Conservation (phyloP, 2,113 vertebrate species). For the Xenus cinereus region DNA sequence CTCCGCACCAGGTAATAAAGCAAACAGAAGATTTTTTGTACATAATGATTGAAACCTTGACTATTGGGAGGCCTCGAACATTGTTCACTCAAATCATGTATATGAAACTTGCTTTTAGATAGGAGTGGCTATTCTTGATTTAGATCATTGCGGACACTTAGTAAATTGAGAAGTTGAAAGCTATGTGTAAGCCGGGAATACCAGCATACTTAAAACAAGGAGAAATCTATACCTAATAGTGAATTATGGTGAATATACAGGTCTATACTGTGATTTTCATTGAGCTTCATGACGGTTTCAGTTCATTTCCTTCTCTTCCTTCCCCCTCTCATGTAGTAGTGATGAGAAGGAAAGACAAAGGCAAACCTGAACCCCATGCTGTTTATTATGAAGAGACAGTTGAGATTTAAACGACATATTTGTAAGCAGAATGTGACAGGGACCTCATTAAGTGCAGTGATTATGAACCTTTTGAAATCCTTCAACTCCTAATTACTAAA, state of each 20-base stretch:
- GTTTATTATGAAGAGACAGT: background rate
- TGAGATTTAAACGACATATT: background rate
- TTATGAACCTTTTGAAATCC: background rate
- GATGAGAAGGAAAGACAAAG: background rate
- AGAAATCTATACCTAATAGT: background rate
- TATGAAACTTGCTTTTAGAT: background rate
- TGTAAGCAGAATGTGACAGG: background rate
- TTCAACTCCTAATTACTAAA: background rate
- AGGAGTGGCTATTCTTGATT: background rate
- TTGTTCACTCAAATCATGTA: background rate
- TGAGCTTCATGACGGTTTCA: background rate
- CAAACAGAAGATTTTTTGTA: background rate
- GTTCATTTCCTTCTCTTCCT: background rate
- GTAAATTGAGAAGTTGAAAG: background rate
- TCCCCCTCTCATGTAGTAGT: accelerated
- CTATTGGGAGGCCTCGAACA: background rate
- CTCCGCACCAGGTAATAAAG: background rate
- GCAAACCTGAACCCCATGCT: background rate
- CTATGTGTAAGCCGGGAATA: background rate
- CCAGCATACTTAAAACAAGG: background rate
- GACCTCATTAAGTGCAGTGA: background rate
- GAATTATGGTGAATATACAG: background rate
- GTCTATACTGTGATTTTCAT: background rate
- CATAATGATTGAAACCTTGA: background rate
- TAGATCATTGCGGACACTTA: background rate